Conservation (phyloP, 2,113 vertebrate genomes). For the Cyanoderma ruficeps region DNA sequence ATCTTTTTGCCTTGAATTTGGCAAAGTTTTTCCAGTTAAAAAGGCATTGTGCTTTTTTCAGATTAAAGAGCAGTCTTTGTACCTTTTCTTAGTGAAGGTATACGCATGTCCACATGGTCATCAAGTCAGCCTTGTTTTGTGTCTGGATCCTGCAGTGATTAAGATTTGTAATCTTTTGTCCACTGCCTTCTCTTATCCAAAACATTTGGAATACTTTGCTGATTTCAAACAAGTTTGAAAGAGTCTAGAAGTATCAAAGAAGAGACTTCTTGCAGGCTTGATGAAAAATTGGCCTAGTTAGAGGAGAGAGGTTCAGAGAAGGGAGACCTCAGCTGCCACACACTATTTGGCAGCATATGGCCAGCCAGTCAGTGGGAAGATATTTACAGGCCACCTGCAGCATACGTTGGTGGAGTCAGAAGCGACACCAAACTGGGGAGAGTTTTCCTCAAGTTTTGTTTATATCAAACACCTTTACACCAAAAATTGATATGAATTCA, state of each 20-base stretch:
- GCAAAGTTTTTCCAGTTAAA: not conserved
- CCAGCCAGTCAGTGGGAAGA: not conserved
- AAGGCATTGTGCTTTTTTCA: not conserved
- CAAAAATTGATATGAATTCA: not conserved
- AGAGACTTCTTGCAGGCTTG: not conserved
- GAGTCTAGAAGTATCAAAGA: not conserved
- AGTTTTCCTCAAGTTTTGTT: not conserved
- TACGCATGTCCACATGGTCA: too few relatives aligned
- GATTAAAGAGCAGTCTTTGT: not conserved
- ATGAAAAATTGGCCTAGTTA: not conserved
- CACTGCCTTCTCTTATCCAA: not conserved
- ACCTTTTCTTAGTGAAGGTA: not conserved
- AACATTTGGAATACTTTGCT: not conserved
- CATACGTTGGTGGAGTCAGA: accelerated
- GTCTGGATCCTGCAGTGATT: not conserved
- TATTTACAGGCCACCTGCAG: not conserved
- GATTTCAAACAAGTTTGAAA: not conserved
- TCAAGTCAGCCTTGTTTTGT: not conserved
- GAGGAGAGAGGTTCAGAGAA: not conserved
- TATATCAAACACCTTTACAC: not conserved
- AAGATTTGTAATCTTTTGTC: not conserved
- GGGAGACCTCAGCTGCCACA: not conserved
- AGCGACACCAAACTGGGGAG: not conserved
- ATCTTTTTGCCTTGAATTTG: not conserved
- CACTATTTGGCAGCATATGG: not conserved